Percentiles rank a stretch among this genome's conserved stretches.
Evolutionary conservation across 2,888 invertebrate species (phyloP).

Genomic region (Euplexia lucipara): DNA sequence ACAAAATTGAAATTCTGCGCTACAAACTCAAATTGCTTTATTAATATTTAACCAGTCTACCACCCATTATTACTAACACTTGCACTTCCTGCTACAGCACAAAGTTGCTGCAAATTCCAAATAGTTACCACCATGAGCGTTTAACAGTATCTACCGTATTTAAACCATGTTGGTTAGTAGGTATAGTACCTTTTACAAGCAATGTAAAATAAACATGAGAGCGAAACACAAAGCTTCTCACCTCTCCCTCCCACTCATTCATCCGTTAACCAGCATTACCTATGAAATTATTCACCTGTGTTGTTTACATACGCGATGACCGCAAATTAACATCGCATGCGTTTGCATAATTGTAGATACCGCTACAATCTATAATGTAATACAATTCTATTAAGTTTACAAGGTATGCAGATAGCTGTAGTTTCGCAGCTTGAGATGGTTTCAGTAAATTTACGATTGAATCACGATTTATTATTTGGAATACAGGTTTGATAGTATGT

Average conservation of each 20-base stretch:
- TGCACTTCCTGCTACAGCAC: too few relatives aligned
- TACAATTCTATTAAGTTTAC: slow-evolving; percentile 40
- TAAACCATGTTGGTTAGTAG: too few relatives aligned
- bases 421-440: not conserved
- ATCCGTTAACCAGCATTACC: slow-evolving; percentile 24
- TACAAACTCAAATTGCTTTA: too few relatives aligned
- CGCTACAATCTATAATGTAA: slow-evolving; percentile 20
- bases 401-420: slow-evolving; percentile 1
- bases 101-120: too few relatives aligned
- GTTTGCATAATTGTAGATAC: slow-evolving; percentile 58
- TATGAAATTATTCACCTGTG: slow-evolving; percentile 75
- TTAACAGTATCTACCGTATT: too few relatives aligned
- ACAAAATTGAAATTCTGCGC: too few relatives aligned
- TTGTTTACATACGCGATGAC: slow-evolving; percentile 72
- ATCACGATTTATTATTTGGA: not conserved
- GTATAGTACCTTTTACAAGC: not conserved
- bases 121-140: too few relatives aligned
- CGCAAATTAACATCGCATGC: slow-evolving; percentile 72
- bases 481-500: too few relatives aligned
- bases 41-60: too few relatives aligned
- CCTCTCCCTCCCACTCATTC: slow-evolving; percentile 19
- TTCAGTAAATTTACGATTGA: slow-evolving; percentile 14
- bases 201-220: not conserved
- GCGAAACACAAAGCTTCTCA: not conserved
- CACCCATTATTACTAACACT: too few relatives aligned